Percentiles rank a stretch among this genome's conserved stretches.
phyloP scores from a whole-genome alignment of 1,140 invertebrate genomes.

The Melanaphis sacchari region DNA sequence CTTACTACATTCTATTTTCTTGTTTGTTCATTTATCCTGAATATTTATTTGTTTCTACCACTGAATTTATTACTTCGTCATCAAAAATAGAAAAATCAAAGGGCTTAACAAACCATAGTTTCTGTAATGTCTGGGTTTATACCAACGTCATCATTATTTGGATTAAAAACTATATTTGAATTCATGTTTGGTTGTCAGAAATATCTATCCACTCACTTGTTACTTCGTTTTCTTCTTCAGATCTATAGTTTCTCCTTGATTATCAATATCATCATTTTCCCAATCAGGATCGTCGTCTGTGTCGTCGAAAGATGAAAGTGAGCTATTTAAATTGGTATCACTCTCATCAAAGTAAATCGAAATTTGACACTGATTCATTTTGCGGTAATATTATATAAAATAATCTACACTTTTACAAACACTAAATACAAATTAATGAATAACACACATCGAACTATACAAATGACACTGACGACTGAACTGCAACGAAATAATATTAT shows the following conservation, averaged over 20 bases:
- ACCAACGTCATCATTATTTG: not conserved
- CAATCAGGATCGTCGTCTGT: not conserved
- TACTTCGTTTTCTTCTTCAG: not conserved
- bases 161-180: slow-evolving; percentile 24
- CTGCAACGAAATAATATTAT: too few species aligned
- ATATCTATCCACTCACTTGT: not conserved
- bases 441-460: too few species aligned
- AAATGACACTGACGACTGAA: too few species aligned
- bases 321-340: not conserved
- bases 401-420: too few species aligned
- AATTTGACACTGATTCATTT: too few species aligned
- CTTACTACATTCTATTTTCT: not conserved
- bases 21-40: not conserved
- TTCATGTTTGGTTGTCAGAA: not conserved
- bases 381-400: too few species aligned
- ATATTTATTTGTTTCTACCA: slow-evolving; percentile 7
- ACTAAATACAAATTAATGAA: too few species aligned
- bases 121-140: not conserved
- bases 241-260: not conserved
- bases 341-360: not conserved
- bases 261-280: not conserved
- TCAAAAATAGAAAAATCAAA: slow-evolving; percentile 11
- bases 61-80: not conserved
- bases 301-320: not conserved
- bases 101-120: not conserved